Evolutionary conservation across 2,888 invertebrate species (phyloP), one percentile per base, ranked within the genome.

Genomic region (Pyrrhia umbra): DNA sequence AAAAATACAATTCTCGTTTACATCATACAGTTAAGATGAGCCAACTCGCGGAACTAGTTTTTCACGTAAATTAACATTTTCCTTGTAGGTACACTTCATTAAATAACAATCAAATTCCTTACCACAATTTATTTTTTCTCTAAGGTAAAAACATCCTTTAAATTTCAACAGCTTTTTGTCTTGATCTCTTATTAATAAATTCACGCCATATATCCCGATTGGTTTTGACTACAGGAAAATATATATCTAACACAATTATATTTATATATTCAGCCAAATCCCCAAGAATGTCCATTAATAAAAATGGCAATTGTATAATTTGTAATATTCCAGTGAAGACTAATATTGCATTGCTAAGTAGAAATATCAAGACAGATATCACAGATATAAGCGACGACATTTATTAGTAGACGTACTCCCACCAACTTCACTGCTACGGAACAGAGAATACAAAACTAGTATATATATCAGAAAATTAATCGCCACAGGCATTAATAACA

Each of bases 401-500:
- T n/a, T 47, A 13, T 6, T 45, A 6, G 6, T 45, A 2, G 45
- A 6, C 23, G 37, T 45, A 18, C 5, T 20, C 0, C 13, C 13
- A 8, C 27, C 46, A 25, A 45, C 45, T 13, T 40, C 5, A 23
- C 13, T 16, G 0, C 16, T 3, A 2, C 34, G 46, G 10, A 55
- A 64, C 16, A 64, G 20, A 16, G 46, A 43, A 55, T 16, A 42
- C 5, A 66, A 30, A 6, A 64, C 67, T 2, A 37, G 10, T 1
- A 66, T 4, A 0, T 66, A 64, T 2, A 66, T 65, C n/a, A 66
- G 30, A 27, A 55, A 64, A 21, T 42, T 66, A 5, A 47, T 55
- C 1, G 30, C 30, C 20, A 47, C 46, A n/a, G 64, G 66, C 18
- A 64, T n/a, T 54, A 54, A 20, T 15, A 54, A 39, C 10, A 64